Base-by-base conservation (phyloP, 2,113 vertebrate species). In the Porphyrio hochstetteri region DNA sequence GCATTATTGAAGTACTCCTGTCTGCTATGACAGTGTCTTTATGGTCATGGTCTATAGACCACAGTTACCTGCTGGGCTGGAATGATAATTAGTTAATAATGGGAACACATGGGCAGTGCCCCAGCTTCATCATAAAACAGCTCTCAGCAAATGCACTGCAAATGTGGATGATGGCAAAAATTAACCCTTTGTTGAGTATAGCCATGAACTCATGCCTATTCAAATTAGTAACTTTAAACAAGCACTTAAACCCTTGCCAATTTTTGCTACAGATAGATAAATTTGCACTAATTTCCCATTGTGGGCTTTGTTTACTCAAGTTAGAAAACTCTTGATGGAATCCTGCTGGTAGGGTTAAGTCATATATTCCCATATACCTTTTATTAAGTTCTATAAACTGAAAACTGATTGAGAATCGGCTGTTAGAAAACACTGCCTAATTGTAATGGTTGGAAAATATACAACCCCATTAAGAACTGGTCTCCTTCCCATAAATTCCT, bases 391-490 rank as follows among this genome's bases (percentile, higher is more conserved):
- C 38, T 65, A 5, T 25, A 4, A 3, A 27, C 27, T 53, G 8
- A 71, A 94, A 81, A 90, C 14, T 11, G 24, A 28, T 57, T 38
- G 12, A 78, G 10, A 83, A 64, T 53, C 24, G 82, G 35, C 38
- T 69, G 36, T 27, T 63, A 38, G 52, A 69, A 13, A 78, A 50
- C 7, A 9, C 17, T 40, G 8, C 40, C 21, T 75, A n/a, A 57
- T 72, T 33, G n/a, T 48, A 70, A 69, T 16, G 23, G 4, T 10
- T 93, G 67, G 44, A 82, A 85, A 78, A 63, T 4, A 36, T 81
- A 61, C 2, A 3, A 5, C 16, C 20, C 12, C 25, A 2, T 42
- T 38, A 75, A 78, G 52, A 71, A 78, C 0, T 0, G 15, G 71
- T 67, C 7, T 83, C 36, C 14, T 56, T 64, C 52, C 33, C 16